phyloP scores from a whole-genome alignment of 2,113 vertebrate genomes.

The Bambusicola thoracicus region DNA sequence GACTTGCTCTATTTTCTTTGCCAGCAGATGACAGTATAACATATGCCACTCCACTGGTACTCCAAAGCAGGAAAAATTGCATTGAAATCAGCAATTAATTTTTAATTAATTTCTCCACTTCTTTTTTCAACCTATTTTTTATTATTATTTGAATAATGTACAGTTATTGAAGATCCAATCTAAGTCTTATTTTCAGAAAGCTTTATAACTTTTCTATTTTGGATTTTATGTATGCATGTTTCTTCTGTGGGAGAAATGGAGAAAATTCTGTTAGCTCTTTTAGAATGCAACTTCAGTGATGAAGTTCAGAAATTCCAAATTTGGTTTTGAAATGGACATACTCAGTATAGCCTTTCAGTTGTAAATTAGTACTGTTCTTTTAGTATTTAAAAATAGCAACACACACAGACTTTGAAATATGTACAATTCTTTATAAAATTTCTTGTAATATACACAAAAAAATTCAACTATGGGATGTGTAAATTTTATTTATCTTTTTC shows the following conservation, averaged over 20 bases:
- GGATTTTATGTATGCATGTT: neutral
- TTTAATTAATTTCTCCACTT: neutral
- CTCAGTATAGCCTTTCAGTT: neutral
- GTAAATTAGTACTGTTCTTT: neutral
- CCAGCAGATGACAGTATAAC: slow-evolving; percentile 35
- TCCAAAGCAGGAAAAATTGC: accelerated
- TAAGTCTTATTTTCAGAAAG: neutral
- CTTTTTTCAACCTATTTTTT: neutral
- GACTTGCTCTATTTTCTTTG: neutral
- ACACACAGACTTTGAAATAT: neutral
- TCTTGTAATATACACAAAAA: neutral
- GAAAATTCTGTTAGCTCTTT: neutral
- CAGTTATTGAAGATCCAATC: neutral
- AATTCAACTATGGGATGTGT: neutral
- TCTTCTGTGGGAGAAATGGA: neutral
- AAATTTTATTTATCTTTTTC: neutral
- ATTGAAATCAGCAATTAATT: neutral
- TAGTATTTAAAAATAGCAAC: neutral
- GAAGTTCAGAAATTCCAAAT: neutral
- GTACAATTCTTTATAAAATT: neutral
- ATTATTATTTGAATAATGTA: neutral
- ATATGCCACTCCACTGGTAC: neutral
- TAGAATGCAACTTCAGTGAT: neutral
- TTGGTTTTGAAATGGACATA: neutral
- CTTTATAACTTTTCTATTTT: neutral